Percentiles rank a stretch among this genome's conserved stretches.
Conservation (phyloP, 1,140 invertebrate genomes). For the Oreohelix idahoensis region DNA sequence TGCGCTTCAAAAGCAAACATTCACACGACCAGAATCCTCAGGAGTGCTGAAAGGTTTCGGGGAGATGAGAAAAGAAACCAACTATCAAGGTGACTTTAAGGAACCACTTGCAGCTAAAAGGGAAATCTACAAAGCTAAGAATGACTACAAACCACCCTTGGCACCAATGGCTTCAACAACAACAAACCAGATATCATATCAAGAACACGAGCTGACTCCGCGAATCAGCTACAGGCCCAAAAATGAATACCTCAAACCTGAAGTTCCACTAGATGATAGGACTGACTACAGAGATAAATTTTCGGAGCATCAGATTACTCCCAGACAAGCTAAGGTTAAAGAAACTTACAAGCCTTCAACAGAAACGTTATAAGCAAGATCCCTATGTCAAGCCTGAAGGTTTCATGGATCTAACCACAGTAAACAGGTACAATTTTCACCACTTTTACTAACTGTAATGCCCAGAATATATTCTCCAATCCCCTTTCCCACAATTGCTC, state of each 20-base stretch:
- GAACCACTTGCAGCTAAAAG: slow-evolving; percentile 3
- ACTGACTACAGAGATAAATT: slow-evolving; percentile 45
- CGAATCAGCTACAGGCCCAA: slow-evolving; percentile 33
- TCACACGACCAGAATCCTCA: slow-evolving; percentile 45
- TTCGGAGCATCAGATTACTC: slow-evolving; percentile 33
- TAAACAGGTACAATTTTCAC: slow-evolving; percentile 22
- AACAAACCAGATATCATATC: slow-evolving; percentile 28
- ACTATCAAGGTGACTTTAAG: slow-evolving; percentile 41
- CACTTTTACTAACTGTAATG: not conserved
- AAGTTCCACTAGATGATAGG: slow-evolving; percentile 31
- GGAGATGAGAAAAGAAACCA: slow-evolving; percentile 36
- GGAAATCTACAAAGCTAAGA: slow-evolving; percentile 13
- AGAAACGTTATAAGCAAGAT: slow-evolving; percentile 4
- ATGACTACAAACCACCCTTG: slow-evolving; percentile 41
- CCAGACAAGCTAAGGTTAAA: slow-evolving; percentile 5
- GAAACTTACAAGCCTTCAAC: slow-evolving; percentile 30
- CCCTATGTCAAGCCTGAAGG: slow-evolving; percentile 41
- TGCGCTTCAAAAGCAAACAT: not conserved
- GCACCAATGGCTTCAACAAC: slow-evolving; percentile 35
- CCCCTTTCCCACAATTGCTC: too few species aligned
- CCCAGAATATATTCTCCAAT: too few species aligned
- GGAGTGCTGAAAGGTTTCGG: slow-evolving; percentile 41
- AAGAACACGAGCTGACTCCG: slow-evolving; percentile 33
- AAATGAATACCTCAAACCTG: slow-evolving; percentile 22
- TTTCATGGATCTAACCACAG: slow-evolving; percentile 42